phyloP scores from a whole-genome alignment of 2,797 vertebrate genomes.

The Mico argentatus region DNA sequence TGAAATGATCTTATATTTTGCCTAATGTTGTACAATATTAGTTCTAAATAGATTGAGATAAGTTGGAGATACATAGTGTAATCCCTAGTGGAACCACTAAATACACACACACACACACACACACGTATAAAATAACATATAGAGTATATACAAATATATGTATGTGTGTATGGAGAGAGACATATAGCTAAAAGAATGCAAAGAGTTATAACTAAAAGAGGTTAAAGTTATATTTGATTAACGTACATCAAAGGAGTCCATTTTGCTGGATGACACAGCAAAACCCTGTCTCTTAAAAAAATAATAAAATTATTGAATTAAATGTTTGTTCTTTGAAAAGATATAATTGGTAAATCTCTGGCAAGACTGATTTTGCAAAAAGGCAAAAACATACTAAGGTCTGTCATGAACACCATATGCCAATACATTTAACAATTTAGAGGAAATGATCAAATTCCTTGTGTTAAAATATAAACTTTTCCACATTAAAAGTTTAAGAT shows the following conservation, averaged over 20 bases:
- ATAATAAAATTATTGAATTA: neutral
- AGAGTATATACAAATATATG: neutral
- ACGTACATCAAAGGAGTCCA: neutral
- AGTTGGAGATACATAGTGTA: neutral
- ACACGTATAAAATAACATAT: neutral
- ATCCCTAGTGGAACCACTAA: neutral
- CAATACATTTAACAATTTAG: neutral
- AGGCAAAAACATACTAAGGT: neutral
- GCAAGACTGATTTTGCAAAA: neutral
- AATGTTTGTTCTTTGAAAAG: conserved; percentile 13
- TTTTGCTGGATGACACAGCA: neutral
- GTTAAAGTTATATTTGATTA: neutral
- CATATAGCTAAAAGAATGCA: neutral
- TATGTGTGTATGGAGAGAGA: neutral
- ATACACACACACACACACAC: neutral
- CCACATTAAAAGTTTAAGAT: neutral
- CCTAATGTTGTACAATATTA: neutral
- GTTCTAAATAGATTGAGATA: neutral
- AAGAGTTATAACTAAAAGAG: neutral
- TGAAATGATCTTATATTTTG: neutral
- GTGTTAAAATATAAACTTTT: neutral
- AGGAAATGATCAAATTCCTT: neutral
- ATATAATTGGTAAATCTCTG: neutral
- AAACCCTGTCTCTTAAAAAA: neutral
- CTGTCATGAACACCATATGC: neutral